Evolutionary conservation across 1,140 invertebrate genomes (phyloP), one percentile per base, ranked within the genome.

Genomic region (Hylaeus anthracinus): DNA sequence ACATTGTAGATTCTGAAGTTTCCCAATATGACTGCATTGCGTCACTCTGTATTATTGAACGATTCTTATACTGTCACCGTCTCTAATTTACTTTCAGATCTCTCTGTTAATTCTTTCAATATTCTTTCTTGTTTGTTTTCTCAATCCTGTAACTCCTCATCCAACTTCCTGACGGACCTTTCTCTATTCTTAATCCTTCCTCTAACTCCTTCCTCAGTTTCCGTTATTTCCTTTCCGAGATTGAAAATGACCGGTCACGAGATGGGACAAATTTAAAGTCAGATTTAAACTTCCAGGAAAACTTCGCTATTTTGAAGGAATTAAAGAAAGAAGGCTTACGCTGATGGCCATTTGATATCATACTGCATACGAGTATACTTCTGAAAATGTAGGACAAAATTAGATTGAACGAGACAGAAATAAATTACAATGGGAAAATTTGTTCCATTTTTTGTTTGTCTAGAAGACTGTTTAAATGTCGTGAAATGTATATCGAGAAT

Each of bases 191-290:
- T 71, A 61, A 73, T 73, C 71, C 71, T 15, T 61, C 71, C 72
- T 61, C 74, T 64, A 70, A 81, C 58, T 81, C 15, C 43, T 82
- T 56, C 72, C 63, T 71, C 79, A 45, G 69, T 58, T 71, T 43
- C 69, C 53, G n/a, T 58, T 43, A 43, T 53, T 71, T 71, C 15
- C 69, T 71, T 43, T 56, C 9, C 53, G 37, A 58, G 53, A 71
- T 71, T 58, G 53, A 71, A 71, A 71, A 56, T 58, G 41, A n/a
- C 53, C 69, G 9, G 69, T 58, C 39, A 41, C 55, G 14, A 71
- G 39, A 56, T 43, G 69, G 69, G 53, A 71, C 69, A 71, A 71
- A 71, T 48, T 58, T 26, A n/a, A 39, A 43, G 39, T 58, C 55
- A 37, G n/a, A 58, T 43, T 71, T 56, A 71, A 71, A 56, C 69